phyloP scores from a whole-genome alignment of 2,888 invertebrate species.

The Apoda limacodes region DNA sequence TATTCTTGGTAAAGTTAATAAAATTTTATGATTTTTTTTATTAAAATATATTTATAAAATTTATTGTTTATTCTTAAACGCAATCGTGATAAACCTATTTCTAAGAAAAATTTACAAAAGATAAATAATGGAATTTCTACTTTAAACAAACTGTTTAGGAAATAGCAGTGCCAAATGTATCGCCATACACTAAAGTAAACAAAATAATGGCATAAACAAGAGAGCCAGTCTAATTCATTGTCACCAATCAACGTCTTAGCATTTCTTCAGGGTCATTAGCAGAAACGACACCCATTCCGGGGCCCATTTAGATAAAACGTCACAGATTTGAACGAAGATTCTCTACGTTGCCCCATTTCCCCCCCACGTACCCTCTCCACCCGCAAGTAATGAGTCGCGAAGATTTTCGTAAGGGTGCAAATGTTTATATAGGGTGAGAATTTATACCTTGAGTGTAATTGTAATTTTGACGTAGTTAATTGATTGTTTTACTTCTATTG shows the following conservation, averaged over 20 bases:
- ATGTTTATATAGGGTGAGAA: slow-evolving; percentile 67
- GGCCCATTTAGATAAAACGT: slow-evolving; percentile 70
- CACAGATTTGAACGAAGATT: slow-evolving; percentile 67
- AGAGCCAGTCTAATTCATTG: no score
- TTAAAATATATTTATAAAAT: no score
- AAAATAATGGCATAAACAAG: no score
- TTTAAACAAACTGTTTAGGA: no score
- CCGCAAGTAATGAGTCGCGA: slow-evolving; percentile 64
- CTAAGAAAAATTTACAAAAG: no score
- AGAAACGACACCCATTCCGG: slow-evolving; percentile 61
- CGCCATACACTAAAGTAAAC: slow-evolving; percentile 2
- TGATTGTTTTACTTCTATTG: slow-evolving; percentile 1
- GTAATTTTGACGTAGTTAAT: slow-evolving; percentile 13
- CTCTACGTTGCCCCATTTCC: slow-evolving; percentile 24
- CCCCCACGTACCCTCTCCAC: slow-evolving; percentile 19
- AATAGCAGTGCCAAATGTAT: no score
- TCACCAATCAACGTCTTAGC: slow-evolving; percentile 46
- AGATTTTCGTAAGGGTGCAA: slow-evolving; percentile 63
- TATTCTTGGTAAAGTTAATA: no score
- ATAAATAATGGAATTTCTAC: no score
- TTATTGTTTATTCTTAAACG: no score
- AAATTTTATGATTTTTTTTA: no score
- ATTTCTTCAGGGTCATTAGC: slow-evolving; percentile 67
- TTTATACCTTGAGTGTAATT: slow-evolving; percentile 37
- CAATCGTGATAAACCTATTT: no score